These are phyloP conservation scores for Drosophila mojavensis DNA, from an alignment of 1,140 invertebrate genomes.

Conservation along the genomic window DNA sequence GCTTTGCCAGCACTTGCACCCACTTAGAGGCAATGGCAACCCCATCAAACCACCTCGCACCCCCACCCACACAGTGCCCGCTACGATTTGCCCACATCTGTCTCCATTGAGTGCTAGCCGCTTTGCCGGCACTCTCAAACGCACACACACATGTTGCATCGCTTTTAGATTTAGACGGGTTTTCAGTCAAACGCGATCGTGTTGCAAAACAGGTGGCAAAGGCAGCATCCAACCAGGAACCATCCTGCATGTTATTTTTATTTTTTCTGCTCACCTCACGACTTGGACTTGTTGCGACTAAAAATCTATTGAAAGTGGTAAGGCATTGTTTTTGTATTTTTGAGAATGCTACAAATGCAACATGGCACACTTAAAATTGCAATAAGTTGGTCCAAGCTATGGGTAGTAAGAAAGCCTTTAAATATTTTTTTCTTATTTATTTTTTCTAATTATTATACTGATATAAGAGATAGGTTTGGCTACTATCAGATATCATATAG, in stretches of 20 bases:
- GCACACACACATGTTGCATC: slow-evolving; percentile 80
- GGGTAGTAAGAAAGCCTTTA: too few relatives aligned
- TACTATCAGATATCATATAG: too few relatives aligned
- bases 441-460: too few relatives aligned
- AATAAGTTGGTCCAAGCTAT: too few relatives aligned
- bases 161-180: slow-evolving; percentile 78
- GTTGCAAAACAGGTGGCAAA: slow-evolving; percentile 56
- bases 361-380: background rate
- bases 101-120: slow-evolving; percentile 63
- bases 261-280: slow-evolving; percentile 25
- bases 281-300: slow-evolving; percentile 27
- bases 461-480: too few relatives aligned
- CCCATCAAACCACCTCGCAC: slow-evolving; percentile 14
- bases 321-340: background rate
- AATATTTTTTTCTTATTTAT: too few relatives aligned
- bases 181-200: slow-evolving; percentile 53
- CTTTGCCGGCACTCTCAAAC: slow-evolving; percentile 71
- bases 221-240: slow-evolving; percentile 44
- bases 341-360: background rate
- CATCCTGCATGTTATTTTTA: slow-evolving; percentile 37
- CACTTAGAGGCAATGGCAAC: slow-evolving; percentile 49
- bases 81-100: slow-evolving; percentile 44
- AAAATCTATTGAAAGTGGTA: slow-evolving; percentile 22
- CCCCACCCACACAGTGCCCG: slow-evolving; percentile 25
- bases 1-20: slow-evolving; percentile 61